Percentiles rank a stretch among this genome's conserved stretches.
phyloP scores from a whole-genome alignment of 2,113 vertebrate genomes.

The Oplegnathus fasciatus region DNA sequence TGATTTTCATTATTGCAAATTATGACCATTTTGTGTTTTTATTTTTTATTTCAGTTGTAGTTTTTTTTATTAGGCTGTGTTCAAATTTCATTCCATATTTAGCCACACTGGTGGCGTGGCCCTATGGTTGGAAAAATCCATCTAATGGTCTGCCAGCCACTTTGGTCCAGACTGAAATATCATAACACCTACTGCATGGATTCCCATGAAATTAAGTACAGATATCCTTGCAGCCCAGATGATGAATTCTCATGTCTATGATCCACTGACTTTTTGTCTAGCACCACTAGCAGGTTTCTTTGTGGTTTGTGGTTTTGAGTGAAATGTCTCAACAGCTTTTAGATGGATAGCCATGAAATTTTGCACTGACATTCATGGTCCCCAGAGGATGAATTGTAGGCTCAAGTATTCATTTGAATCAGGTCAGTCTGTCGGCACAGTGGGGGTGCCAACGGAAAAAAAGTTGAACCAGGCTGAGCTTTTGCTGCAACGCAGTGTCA shows the following conservation, averaged over 20 bases:
- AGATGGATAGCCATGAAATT: neutral
- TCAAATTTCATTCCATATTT: neutral
- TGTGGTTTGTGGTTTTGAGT: neutral
- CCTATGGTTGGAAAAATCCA: neutral
- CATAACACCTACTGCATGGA: neutral
- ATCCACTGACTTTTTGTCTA: neutral
- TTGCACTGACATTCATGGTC: neutral
- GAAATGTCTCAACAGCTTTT: neutral
- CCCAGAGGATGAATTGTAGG: neutral
- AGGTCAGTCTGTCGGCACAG: too few species aligned
- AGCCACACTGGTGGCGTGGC: neutral
- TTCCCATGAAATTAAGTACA: neutral
- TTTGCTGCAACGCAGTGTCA: neutral
- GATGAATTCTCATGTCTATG: neutral
- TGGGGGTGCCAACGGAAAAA: too few species aligned
- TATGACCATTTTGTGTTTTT: neutral
- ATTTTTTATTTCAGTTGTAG: too few species aligned
- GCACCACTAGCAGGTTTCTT: neutral
- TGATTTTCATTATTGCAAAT: neutral
- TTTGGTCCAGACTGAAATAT: neutral
- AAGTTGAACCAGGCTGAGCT: too few species aligned
- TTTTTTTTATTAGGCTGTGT: neutral
- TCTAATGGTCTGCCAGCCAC: neutral
- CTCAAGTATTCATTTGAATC: too few species aligned
- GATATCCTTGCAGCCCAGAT: neutral